These are phyloP conservation scores for Plecotus auritus DNA, from an alignment of 2,113 vertebrate genomes.

Conservation along the genomic window DNA sequence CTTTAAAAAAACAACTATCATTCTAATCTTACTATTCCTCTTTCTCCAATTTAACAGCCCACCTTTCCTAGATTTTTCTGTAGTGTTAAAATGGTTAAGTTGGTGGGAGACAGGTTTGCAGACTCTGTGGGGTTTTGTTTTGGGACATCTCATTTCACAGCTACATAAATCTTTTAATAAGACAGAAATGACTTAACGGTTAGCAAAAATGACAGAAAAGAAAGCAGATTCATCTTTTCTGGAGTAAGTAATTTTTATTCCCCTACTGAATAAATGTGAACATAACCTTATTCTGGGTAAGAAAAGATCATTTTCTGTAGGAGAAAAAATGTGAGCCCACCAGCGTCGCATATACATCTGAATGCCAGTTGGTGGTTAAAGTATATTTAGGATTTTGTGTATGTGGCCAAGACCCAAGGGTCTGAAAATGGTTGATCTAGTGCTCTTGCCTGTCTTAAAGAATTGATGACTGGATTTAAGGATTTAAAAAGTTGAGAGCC, in stretches of 20 bases:
- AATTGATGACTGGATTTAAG: background rate
- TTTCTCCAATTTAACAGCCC: background rate
- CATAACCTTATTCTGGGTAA: background rate
- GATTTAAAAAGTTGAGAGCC: background rate
- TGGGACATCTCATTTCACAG: background rate
- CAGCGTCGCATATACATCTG: background rate
- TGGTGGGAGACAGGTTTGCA: background rate
- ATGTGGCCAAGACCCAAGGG: background rate
- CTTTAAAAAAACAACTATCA: background rate
- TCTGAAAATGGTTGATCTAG: background rate
- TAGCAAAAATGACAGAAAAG: constrained; percentile 3
- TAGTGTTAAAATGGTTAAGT: background rate
- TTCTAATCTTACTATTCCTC: background rate
- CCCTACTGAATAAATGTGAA: background rate
- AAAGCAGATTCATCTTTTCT: background rate
- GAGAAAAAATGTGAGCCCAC: background rate
- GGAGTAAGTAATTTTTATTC: background rate
- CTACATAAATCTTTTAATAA: background rate
- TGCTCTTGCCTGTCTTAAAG: background rate
- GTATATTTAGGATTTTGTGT: background rate
- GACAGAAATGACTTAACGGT: background rate
- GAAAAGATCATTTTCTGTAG: background rate
- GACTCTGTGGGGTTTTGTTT: background rate
- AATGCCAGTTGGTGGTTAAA: background rate
- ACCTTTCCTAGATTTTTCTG: background rate